These are phyloP conservation scores for Chironomus tentans DNA, from an alignment of 2,888 invertebrate species.

Conservation along the genomic window DNA sequence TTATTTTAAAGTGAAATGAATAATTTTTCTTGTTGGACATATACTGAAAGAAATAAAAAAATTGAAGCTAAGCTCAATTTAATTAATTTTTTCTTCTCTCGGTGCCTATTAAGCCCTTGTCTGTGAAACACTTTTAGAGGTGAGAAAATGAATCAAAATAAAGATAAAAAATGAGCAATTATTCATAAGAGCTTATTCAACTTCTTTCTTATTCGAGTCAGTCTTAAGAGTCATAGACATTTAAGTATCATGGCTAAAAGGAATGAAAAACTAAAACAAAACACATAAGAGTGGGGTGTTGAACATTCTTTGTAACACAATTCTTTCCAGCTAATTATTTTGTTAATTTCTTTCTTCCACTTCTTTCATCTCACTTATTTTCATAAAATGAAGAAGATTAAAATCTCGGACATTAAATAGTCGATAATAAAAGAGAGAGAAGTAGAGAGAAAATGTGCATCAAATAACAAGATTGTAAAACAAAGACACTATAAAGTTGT, in stretches of 20 bases:
- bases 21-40: background rate
- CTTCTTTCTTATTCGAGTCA: background rate
- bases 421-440: background rate
- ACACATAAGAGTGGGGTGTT: background rate
- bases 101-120: too few relatives aligned
- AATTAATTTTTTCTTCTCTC: too few relatives aligned
- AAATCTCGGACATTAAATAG: background rate
- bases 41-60: background rate
- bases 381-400: background rate
- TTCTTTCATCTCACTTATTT: background rate
- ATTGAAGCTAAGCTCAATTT: background rate
- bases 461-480: background rate
- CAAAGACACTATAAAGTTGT: background rate
- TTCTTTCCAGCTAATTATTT: background rate
- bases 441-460: background rate
- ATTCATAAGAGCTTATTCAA: background rate
- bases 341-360: background rate
- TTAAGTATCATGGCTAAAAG: background rate
- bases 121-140: background rate
- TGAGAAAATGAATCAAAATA: background rate
- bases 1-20: background rate
- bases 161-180: background rate
- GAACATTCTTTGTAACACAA: background rate
- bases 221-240: background rate
- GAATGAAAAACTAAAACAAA: too few relatives aligned